Evolutionary conservation across 2,113 vertebrate genomes (phyloP), one percentile per base, ranked within the genome.

Genomic region (Desmodus rotundus): DNA sequence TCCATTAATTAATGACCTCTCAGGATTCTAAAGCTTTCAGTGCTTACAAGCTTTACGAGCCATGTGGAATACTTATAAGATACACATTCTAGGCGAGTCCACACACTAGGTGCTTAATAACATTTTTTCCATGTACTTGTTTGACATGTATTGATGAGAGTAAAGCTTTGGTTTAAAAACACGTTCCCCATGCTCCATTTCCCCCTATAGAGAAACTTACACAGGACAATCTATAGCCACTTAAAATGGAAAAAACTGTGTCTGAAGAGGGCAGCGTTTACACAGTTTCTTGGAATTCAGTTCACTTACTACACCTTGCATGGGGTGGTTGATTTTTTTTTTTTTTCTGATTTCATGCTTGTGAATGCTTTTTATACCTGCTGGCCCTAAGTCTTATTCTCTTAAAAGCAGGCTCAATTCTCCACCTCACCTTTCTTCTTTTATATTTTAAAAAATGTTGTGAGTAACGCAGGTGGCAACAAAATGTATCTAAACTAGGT

Each of bases 221-320:
- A 92, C 68, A 56, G 73, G 93, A 94, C 45, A 80, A 84, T 90
- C 33, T 89, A 80, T 70, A 89, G 52, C 83, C 94, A 87, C 22
- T 97, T 98, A 95, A 87, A 96, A 89, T 72, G 54, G 50, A 74
- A 76, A 89, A 94, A 56, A 56, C 31, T 97, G 94, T 98, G 98
- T 98, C 98, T 98, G 98, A 98, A 99, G 98, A 98, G 98, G 98
- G 98, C 98, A 98, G 97, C 97, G 98, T 98, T 98, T 98, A 98
- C 97, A 97, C 98, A 98, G 96, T 84, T 96, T 97, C 97, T 96
- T 96, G 82, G 78, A 97, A 89, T 92, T 96, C 80, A 87, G 73
- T 96, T 94, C 33, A 89, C 93, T 97, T 97, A 77, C 63, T 96
- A 90, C 72, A 84, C 73, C 78, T 67, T 82, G 19, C 0, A 0